phyloP scores from a whole-genome alignment of 2,113 vertebrate genomes.

The Nerophis lumbriciformis region DNA sequence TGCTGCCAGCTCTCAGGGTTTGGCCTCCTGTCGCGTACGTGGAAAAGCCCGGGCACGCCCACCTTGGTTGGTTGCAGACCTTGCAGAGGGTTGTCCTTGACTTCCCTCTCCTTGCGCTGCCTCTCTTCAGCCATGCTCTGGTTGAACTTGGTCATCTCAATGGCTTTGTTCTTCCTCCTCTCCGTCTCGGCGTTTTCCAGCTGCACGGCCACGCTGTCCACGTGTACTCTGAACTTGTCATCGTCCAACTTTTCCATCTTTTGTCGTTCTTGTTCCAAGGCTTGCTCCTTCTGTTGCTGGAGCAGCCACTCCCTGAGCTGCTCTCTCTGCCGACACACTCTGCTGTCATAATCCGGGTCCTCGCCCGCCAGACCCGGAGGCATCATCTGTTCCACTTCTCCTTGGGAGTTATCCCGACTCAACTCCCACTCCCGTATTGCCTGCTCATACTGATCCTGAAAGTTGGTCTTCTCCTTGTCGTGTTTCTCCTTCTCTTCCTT shows the following conservation, averaged over 20 bases:
- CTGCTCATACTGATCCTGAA: constrained; percentile 72
- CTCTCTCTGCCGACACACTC: constrained; percentile 76
- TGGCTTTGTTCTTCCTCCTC: constrained; percentile 55
- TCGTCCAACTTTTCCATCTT: constrained; percentile 63
- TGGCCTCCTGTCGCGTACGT: constrained; percentile 70
- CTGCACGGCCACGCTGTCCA: constrained; percentile 67
- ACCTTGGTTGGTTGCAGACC: constrained; percentile 26
- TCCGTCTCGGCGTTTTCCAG: constrained; percentile 71
- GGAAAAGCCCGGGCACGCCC: constrained; percentile 58
- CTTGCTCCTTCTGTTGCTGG: constrained; percentile 76
- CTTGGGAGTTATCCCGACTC: constrained; percentile 74
- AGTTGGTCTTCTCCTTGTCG: constrained; percentile 58
- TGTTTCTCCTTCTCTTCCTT: constrained; percentile 59
- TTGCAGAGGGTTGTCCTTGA: constrained; percentile 33
- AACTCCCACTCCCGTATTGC: constrained; percentile 71
- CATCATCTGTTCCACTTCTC: constrained; percentile 61
- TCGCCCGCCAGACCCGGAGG: constrained; percentile 82
- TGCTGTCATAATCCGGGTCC: constrained; percentile 64
- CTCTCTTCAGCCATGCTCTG: constrained; percentile 67
- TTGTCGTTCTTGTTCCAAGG: constrained; percentile 51
- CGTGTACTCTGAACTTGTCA: constrained; percentile 61
- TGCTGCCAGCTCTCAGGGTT: constrained; percentile 64
- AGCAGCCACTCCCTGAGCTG: constrained; percentile 82
- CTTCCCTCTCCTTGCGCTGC: constrained; percentile 35
- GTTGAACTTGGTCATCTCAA: constrained; percentile 79